A percentile compares a stretch with the other conserved stretches of the same genome.
Evolutionary conservation across 2,888 invertebrate species (phyloP).

Genomic region (Conus canariensis): DNA sequence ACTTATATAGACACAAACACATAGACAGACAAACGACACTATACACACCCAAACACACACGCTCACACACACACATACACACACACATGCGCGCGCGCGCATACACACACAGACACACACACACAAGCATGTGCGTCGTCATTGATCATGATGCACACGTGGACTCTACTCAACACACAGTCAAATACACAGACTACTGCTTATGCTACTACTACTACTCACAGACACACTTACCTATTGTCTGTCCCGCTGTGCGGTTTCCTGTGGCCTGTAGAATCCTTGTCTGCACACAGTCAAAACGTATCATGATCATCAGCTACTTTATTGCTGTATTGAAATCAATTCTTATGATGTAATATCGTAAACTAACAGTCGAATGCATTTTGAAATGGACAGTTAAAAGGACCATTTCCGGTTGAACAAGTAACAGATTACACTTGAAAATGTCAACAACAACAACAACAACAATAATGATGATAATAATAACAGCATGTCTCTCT

Average conservation of each 20-base stretch:
- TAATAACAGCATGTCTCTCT: too few relatives aligned
- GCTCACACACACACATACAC: too few relatives aligned
- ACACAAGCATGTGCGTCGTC: neutral
- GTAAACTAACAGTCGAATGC: too few relatives aligned
- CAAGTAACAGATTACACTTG: too few relatives aligned
- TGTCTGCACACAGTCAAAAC: neutral
- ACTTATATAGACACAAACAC: too few relatives aligned
- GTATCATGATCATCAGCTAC: neutral
- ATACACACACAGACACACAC: conserved; percentile 12
- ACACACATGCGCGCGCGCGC: too few relatives aligned
- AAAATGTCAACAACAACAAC: neutral
- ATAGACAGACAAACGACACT: too few relatives aligned
- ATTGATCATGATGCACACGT: neutral
- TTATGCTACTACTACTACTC: neutral
- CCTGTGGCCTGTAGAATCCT: neutral
- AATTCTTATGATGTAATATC: too few relatives aligned
- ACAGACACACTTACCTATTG: neutral
- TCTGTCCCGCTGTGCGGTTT: neutral
- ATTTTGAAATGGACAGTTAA: too few relatives aligned
- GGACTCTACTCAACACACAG: neutral
- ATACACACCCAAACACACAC: too few relatives aligned
- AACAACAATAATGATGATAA: neutral
- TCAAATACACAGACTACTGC: neutral
- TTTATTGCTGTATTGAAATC: too few relatives aligned
- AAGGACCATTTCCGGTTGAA: too few relatives aligned